Evolutionary conservation across 2,113 vertebrate species (phyloP).

Genomic region (Thermophis baileyi): DNA sequence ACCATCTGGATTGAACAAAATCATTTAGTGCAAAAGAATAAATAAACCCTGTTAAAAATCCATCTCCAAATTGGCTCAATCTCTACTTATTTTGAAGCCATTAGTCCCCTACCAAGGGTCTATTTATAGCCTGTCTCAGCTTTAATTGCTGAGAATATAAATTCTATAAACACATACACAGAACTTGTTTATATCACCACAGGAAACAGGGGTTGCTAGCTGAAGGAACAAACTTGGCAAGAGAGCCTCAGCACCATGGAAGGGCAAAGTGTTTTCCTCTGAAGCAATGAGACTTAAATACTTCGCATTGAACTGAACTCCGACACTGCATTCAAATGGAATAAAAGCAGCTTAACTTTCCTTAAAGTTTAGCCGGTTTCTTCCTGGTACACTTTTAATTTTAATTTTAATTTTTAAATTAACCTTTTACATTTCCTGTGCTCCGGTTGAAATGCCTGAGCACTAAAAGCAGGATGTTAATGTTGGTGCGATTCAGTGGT

Average conservation of each 20-base stretch:
- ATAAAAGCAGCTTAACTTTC: neutral
- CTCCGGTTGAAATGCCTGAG: conserved; percentile 1
- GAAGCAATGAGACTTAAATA: neutral
- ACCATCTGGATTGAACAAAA: neutral
- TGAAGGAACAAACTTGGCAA: neutral
- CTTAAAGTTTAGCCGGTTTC: neutral
- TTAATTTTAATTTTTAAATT: neutral
- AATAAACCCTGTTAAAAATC: neutral
- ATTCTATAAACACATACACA: neutral
- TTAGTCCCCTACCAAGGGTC: neutral
- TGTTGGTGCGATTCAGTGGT: accelerated
- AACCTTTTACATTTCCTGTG: neutral
- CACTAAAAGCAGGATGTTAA: accelerated
- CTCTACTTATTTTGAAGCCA: neutral
- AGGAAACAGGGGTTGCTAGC: neutral
- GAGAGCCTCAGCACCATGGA: neutral
- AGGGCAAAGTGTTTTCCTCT: neutral
- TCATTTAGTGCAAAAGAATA: neutral
- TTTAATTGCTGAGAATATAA: conserved; percentile 9
- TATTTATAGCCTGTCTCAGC: neutral
- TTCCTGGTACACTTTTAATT: neutral
- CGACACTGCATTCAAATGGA: neutral
- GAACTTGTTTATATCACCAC: neutral
- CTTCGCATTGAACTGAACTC: conserved; percentile 6
- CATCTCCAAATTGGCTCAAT: neutral